Evolutionary conservation across 2,888 invertebrate genomes (phyloP), one percentile per base, ranked within the genome.

Genomic region (Acanthosepion esculentum): DNA sequence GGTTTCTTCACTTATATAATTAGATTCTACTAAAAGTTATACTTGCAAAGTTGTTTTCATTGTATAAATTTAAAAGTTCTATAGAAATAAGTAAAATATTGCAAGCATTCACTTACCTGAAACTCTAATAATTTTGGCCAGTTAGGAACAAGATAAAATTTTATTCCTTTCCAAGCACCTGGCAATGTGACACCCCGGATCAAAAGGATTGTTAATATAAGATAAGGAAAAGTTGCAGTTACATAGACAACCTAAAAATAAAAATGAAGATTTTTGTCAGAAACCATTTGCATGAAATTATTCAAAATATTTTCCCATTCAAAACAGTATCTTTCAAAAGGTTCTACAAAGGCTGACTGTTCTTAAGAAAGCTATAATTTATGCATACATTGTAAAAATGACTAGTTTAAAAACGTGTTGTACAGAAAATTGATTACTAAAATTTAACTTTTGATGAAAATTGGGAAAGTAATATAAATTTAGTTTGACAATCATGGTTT

Each of bases 231-330:
- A 20, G 96, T 96, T 26, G 96, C 96, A 0, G 96, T 96, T 48
- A 96, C 95, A 94, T 96, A 96, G 10, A 96, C 96, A 48, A 97
- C 97, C 96, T 97, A 94, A 10, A 41, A 91, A 93, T n/a, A 55
- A 33, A 92, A 29, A 41, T 33, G 23, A 20, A 50, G 18, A 64
- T 7, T 29, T 92, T 5, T 92, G 48, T 29, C 48, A 48, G 48
- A 48, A 48, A 48, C 10, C 48, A 92, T 92, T 48, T 48, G 8
- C 4, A 91, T 91, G 33, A 59, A 59, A n/a, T 78, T n/a, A 26
- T 78, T 78, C 26, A 23, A 78, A 78, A 78, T n/a, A 15, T n/a
- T 33, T 33, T 78, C 10, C 20, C 20, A 18, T 23, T 23, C 59
- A 23, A 59, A 20, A 59, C 20, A 59, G 59, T 4, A 78, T n/a